Conservation (phyloP, 2,113 vertebrate species). For the Microcebus lehilahytsara region DNA sequence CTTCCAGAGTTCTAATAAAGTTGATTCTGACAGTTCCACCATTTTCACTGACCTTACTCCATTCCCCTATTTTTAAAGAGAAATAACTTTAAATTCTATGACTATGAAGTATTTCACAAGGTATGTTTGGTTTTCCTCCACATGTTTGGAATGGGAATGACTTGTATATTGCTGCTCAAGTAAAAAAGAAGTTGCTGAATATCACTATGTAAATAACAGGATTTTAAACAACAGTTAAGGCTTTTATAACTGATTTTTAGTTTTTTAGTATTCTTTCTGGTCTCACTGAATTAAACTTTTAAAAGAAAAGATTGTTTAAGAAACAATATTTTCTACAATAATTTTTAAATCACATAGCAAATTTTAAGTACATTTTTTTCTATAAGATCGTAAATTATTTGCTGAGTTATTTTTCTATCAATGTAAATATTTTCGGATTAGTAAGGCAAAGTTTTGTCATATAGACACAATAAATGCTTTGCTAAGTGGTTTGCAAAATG, state of each 20-base stretch:
- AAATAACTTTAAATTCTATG: not conserved
- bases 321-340: not conserved
- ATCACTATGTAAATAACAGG: not conserved
- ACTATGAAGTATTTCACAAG: not conserved
- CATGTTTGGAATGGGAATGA: not conserved
- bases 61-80: not conserved
- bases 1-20: not conserved
- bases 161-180: not conserved
- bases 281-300: not conserved
- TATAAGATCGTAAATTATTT: not conserved
- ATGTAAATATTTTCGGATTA: not conserved
- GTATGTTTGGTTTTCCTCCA: not conserved
- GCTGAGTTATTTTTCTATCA: not conserved
- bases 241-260: not conserved
- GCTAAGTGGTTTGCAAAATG: not conserved
- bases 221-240: not conserved
- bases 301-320: not conserved
- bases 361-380: not conserved
- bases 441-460: not conserved
- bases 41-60: not conserved
- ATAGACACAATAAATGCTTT: not conserved
- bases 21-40: not conserved
- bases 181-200: not conserved
- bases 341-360: not conserved
- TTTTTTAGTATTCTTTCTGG: not conserved